A percentile compares a stretch with the other conserved stretches of the same genome.
These are phyloP conservation scores for Mimas tiliae DNA, from an alignment of 2,888 invertebrate genomes.

Conservation along the genomic window DNA sequence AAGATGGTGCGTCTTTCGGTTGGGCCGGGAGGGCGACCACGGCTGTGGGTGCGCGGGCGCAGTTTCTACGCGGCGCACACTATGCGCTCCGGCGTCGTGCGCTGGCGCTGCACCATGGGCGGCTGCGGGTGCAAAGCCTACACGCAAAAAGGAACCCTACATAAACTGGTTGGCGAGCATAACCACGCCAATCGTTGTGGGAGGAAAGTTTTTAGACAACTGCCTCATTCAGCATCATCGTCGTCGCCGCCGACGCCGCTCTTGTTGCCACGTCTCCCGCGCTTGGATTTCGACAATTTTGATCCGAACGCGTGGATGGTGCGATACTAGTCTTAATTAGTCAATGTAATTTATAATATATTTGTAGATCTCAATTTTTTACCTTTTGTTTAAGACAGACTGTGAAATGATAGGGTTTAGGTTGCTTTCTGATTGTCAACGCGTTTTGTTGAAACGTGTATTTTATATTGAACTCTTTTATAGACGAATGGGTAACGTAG, in stretches of 20 bases:
- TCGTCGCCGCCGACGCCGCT: conserved; percentile 62
- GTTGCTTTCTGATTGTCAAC: conserved; percentile 1
- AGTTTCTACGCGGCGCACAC: conserved; percentile 81
- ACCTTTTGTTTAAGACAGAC: too few relatives aligned
- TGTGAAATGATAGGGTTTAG: background rate
- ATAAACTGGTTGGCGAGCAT: conserved; percentile 78
- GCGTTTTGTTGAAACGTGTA: background rate
- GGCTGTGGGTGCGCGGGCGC: conserved; percentile 78
- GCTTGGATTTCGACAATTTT: conserved; percentile 70
- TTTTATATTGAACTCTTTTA: background rate
- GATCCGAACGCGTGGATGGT: conserved; percentile 78
- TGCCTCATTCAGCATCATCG: conserved; percentile 39
- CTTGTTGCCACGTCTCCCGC: conserved; percentile 65
- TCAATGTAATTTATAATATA: background rate
- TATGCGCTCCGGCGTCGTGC: conserved; percentile 79
- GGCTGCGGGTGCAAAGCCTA: conserved; percentile 81
- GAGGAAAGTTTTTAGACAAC: conserved; percentile 53
- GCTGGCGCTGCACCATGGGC: conserved; percentile 81
- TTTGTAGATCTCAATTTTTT: conserved; percentile 9
- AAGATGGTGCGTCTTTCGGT: conserved; percentile 73
- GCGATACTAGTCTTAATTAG: conserved; percentile 50
- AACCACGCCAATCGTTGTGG: conserved; percentile 75
- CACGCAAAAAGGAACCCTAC: conserved; percentile 75
- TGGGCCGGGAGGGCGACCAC: conserved; percentile 77
- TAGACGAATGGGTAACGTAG: background rate